Evolutionary conservation across 2,888 invertebrate species (phyloP), one percentile per base, ranked within the genome.

Genomic region (Alsophila aescularia): DNA sequence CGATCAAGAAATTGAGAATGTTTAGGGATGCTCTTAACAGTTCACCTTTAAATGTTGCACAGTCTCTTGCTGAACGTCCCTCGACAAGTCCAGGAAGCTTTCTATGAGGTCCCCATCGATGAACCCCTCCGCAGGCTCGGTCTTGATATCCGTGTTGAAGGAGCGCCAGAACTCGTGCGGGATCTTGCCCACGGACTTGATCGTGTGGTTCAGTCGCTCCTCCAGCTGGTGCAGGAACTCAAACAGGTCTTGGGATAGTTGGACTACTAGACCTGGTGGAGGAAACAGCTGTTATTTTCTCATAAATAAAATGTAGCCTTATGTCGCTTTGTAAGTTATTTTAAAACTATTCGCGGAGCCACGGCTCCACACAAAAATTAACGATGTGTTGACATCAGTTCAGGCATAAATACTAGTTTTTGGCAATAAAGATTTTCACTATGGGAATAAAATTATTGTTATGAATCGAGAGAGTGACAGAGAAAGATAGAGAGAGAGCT

Each of bases 61-160:
- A 16, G 98, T 96, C 82, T 98, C 97, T 59, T 95, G 94, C 96
- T 99, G 98, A 90, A 97, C 96, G 16, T 97, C 97, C 24, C 97
- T 93, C 47, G 92, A 94, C 60, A 99, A 93, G 84, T 99, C 99
- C 29, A 99, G 93, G 87, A 98, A 98, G 85, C 97, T 97, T 88
- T 99, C 99, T 55, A 99, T 96, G 49, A 99, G 93, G 92, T 99
- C 99, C 0, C 99, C 99, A 85, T 99, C 99, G 50, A 99, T 96
- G 84, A 99, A 99, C 3, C 98, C 98, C 77, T 96, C 96, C 37
- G 96, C 95, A 0, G 95, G 95, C 81, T 98, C 98, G 1, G 96
- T 96, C 90, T 97, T 98, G 63, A 97, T 94, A 73, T 98, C 97
- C 0, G 97, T 97, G 85, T 96, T 95, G 86, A 97, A 97, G 58